A percentile compares a stretch with the other conserved stretches of the same genome.
Evolutionary conservation across 2,888 invertebrate genomes (phyloP).

Genomic region (Dysmachus trigonus): DNA sequence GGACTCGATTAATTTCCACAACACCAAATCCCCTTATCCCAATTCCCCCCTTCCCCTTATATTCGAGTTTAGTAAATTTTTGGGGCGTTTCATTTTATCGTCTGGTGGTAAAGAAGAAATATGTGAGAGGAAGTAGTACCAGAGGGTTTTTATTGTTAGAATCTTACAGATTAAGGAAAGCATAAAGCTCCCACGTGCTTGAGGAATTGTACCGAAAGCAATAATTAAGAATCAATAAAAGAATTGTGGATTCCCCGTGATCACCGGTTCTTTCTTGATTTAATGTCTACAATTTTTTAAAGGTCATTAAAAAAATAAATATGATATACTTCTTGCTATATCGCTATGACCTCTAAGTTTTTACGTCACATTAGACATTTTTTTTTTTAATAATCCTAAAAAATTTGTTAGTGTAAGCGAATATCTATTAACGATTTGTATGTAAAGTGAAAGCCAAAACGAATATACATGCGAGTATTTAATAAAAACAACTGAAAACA

Average conservation of each 20-base stretch:
- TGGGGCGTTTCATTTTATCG: neutral
- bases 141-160: neutral
- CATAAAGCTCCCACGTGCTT: neutral
- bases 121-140: neutral
- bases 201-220: neutral
- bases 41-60: neutral
- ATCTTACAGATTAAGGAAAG: neutral
- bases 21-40: neutral
- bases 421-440: neutral
- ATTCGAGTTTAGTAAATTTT: neutral
- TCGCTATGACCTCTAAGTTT: neutral
- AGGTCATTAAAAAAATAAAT: neutral
- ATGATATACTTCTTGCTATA: neutral
- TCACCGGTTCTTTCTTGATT: neutral
- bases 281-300: neutral
- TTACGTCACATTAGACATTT: neutral
- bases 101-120: neutral
- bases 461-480: too few relatives aligned
- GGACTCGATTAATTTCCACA: neutral
- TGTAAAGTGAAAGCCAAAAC: too few relatives aligned
- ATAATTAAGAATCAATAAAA: neutral
- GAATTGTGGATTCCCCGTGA: neutral
- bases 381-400: neutral
- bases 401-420: neutral
- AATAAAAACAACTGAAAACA: too few relatives aligned